A percentile compares a stretch with the other conserved stretches of the same genome.
These are phyloP conservation scores for Anarhynchus alexandrinus DNA, from an alignment of 2,113 vertebrate species.

Conservation along the genomic window DNA sequence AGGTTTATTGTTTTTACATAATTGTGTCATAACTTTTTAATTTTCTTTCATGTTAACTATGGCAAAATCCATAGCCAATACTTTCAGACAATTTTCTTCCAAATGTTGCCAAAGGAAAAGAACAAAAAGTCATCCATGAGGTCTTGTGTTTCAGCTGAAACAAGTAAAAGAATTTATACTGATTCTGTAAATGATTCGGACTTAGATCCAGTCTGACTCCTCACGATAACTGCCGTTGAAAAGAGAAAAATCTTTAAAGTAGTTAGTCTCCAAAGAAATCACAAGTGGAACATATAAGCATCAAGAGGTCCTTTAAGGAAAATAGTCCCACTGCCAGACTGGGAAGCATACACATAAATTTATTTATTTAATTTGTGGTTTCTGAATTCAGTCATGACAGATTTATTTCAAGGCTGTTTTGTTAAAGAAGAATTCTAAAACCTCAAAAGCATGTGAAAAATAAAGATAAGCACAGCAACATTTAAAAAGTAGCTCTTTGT, in stretches of 20 bases:
- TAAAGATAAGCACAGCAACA: background rate
- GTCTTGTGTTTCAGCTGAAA: background rate
- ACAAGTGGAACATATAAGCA: background rate
- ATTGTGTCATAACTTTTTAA: background rate
- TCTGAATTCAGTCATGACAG: background rate
- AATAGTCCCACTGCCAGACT: background rate
- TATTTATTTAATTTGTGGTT: background rate
- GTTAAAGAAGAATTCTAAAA: background rate
- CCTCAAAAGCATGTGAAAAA: background rate
- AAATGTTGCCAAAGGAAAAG: background rate
- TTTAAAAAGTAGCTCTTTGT: background rate
- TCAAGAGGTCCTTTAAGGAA: background rate
- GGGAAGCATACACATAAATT: background rate
- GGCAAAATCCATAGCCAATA: background rate
- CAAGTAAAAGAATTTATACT: background rate
- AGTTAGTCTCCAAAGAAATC: background rate
- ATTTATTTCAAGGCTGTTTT: background rate
- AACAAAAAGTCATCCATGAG: background rate
- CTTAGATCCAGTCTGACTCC: background rate
- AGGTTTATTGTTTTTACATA: background rate
- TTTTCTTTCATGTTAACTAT: background rate
- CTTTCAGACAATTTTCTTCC: background rate
- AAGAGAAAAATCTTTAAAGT: background rate
- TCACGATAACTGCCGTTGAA: background rate
- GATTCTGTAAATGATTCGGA: background rate